Evolutionary conservation across 2,888 invertebrate genomes (phyloP).

Genomic region (Pocota personata): DNA sequence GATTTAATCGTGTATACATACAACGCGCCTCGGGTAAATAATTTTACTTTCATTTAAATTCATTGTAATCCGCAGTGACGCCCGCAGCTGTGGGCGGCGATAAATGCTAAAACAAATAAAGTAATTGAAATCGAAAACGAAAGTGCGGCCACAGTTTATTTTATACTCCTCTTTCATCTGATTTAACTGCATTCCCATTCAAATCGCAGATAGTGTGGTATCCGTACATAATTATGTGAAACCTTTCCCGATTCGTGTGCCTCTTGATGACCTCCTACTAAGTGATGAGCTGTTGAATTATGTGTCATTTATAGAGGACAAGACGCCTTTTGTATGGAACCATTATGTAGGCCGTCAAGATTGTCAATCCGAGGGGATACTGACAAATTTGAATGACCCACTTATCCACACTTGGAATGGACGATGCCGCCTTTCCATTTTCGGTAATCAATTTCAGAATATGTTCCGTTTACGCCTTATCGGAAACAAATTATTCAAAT

Average conservation of each 20-base stretch:
- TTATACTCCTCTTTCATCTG: background rate
- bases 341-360: background rate
- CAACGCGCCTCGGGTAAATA: background rate
- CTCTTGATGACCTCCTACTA: background rate
- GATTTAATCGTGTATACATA: background rate
- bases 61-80: background rate
- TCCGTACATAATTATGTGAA: background rate
- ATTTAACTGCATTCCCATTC: background rate
- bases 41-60: constrained; percentile 13
- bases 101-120: background rate
- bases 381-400: constrained; percentile 13
- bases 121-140: constrained; percentile 3
- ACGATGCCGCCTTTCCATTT: background rate
- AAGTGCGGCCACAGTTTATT: background rate
- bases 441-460: constrained; percentile 10
- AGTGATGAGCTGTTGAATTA: background rate
- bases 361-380: background rate
- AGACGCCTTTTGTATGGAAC: background rate
- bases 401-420: background rate
- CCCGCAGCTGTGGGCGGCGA: background rate
- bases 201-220: too few species aligned
- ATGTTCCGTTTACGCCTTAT: constrained; percentile 16
- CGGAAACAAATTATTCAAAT: constrained; percentile 48
- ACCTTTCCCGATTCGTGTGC: background rate
- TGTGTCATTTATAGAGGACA: constrained; percentile 7